These are phyloP conservation scores for Zosterops hypoxanthus DNA, from an alignment of 2,113 vertebrate species.

Conservation along the genomic window DNA sequence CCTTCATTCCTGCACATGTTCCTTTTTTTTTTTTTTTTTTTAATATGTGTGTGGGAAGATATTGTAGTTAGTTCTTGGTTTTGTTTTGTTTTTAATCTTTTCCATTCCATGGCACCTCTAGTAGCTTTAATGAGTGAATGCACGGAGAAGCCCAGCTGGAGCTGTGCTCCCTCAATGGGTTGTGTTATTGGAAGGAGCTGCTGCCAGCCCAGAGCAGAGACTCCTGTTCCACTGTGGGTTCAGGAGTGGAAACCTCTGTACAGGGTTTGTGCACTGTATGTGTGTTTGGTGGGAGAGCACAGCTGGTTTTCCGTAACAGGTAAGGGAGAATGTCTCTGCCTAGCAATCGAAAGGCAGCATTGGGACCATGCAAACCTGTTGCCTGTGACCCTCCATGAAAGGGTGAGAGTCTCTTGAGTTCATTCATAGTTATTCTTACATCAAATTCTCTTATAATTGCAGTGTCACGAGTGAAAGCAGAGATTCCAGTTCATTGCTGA, in stretches of 20 bases:
- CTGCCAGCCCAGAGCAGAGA: background rate
- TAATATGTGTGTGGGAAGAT: fast-evolving
- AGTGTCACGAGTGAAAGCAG: background rate
- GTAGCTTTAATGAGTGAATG: background rate
- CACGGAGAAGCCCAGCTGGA: background rate
- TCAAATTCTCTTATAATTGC: background rate
- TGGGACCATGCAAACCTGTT: background rate
- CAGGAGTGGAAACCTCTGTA: background rate
- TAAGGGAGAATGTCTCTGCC: background rate
- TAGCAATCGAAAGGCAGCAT: background rate
- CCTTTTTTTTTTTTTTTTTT: fast-evolving
- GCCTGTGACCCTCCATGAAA: background rate
- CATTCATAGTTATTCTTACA: background rate
- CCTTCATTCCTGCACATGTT: background rate
- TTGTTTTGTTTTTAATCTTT: background rate
- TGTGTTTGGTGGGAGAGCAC: background rate
- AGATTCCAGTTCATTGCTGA: background rate
- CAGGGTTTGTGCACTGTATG: fast-evolving
- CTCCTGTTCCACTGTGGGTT: background rate
- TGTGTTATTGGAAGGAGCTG: fast-evolving
- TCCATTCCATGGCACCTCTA: background rate
- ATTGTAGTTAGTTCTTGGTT: background rate
- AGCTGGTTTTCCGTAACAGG: background rate
- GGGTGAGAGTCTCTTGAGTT: background rate
- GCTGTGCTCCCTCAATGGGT: background rate